Conservation (phyloP, 2,113 vertebrate species). For the Phocoena sinus region DNA sequence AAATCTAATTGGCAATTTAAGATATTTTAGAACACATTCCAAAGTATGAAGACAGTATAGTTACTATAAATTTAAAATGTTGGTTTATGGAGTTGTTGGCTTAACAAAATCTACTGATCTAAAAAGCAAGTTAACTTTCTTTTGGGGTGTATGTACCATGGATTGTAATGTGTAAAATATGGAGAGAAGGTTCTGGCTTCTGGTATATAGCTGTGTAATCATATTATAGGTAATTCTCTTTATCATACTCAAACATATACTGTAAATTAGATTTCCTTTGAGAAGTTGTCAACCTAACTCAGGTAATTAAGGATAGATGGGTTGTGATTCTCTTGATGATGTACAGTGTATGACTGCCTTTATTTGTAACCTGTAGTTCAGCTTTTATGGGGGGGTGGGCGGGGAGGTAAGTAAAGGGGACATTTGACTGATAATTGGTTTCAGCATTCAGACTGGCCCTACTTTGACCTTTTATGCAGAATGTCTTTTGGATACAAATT, state of each 20-base stretch:
- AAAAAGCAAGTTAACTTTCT: conserved; percentile 33
- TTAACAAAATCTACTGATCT: conserved; percentile 5
- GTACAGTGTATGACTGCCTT: neutral
- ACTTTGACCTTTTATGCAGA: neutral
- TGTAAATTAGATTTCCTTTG: neutral
- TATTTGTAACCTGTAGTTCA: neutral
- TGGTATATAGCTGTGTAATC: neutral
- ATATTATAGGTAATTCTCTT: conserved; percentile 20
- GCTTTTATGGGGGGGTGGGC: neutral
- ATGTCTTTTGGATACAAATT: conserved; percentile 28
- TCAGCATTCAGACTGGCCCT: neutral
- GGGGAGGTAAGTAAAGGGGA: neutral
- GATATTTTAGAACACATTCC: conserved; percentile 19
- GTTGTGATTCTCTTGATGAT: neutral
- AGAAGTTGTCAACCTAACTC: neutral
- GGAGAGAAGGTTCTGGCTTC: neutral
- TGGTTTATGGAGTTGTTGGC: conserved; percentile 2
- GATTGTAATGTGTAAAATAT: conserved; percentile 7
- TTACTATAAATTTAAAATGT: conserved; percentile 25
- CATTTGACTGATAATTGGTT: conserved; percentile 1
- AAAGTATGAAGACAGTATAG: conserved; percentile 11
- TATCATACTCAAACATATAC: neutral
- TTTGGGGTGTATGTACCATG: neutral
- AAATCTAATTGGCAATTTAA: conserved; percentile 31
- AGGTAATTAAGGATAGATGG: neutral